phyloP scores from a whole-genome alignment of 2,888 invertebrate species.

The Clusia tigrina region DNA sequence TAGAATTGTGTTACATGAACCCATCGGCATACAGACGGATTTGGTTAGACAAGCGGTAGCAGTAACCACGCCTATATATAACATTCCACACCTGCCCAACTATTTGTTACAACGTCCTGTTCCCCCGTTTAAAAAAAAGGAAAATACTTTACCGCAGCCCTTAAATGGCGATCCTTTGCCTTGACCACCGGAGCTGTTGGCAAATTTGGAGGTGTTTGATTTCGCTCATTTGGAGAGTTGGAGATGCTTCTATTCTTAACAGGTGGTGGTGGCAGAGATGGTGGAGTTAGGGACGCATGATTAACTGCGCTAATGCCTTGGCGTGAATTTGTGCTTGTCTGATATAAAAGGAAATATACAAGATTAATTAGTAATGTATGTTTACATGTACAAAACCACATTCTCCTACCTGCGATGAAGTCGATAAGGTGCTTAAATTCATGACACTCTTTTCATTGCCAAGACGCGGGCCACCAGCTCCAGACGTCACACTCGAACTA shows the following conservation, averaged over 20 bases:
- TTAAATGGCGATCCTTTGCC: constrained; percentile 30
- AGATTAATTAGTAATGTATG: not conserved
- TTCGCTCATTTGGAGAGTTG: constrained; percentile 56
- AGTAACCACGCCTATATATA: no score
- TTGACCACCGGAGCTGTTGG: constrained; percentile 20
- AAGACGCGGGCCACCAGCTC: constrained; percentile 30
- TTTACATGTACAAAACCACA: not conserved
- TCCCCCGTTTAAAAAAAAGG: no score
- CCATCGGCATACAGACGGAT: not conserved
- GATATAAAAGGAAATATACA: constrained; percentile 1
- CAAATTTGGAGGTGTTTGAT: constrained; percentile 36
- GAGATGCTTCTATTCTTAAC: constrained; percentile 57
- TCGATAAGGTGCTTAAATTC: constrained; percentile 58
- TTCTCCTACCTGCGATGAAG: constrained; percentile 51
- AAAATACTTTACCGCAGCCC: constrained; percentile 23
- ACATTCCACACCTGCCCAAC: no score
- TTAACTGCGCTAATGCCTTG: constrained; percentile 42
- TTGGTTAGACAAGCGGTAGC: not conserved
- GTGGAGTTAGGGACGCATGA: constrained; percentile 41
- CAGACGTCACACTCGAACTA: constrained; percentile 36
- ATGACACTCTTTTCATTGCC: constrained; percentile 56
- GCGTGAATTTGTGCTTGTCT: constrained; percentile 53
- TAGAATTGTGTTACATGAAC: no score
- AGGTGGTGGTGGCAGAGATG: constrained; percentile 42
- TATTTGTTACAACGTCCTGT: no score